A percentile compares a stretch with the other conserved stretches of the same genome.
Conservation (phyloP, 1,140 invertebrate species). For the Apolygus lucorum region DNA sequence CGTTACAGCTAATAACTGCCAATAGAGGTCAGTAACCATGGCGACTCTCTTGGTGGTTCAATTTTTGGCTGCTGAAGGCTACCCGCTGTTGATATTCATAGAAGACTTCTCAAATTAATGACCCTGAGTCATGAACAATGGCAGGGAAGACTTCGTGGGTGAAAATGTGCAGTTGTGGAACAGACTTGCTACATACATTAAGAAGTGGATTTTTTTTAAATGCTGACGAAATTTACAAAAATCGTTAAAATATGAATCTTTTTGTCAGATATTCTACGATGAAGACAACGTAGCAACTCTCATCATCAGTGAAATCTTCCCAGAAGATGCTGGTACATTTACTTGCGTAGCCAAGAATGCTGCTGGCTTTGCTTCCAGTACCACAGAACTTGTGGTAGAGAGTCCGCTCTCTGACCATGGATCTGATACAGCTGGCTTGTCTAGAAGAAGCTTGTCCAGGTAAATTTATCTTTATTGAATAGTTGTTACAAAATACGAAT, state of each 20-base stretch:
- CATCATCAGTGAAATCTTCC: conserved; percentile 90
- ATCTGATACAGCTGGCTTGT: conserved; percentile 67
- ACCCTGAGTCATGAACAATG: no score
- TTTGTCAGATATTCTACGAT: conserved; percentile 77
- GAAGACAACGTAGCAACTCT: conserved; percentile 86
- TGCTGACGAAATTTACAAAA: background rate
- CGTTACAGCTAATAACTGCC: no score
- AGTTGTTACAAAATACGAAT: no score
- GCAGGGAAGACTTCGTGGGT: no score
- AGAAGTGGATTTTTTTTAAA: conserved; percentile 16
- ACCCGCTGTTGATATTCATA: no score
- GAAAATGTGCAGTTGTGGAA: no score
- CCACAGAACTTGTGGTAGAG: conserved; percentile 81
- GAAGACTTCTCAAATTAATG: no score
- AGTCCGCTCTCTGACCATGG: conserved; percentile 79
- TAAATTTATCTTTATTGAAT: conserved; percentile 27
- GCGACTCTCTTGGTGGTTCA: no score
- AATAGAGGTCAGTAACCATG: no score
- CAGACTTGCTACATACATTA: no score
- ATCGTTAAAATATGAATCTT: no score
- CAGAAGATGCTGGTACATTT: conserved; percentile 93
- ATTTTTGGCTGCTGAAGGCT: no score
- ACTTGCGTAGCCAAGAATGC: conserved; percentile 94
- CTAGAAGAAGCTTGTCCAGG: conserved; percentile 69
- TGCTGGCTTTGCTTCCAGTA: conserved; percentile 84